A percentile compares a stretch with the other conserved stretches of the same genome.
Conservation (phyloP, 2,888 invertebrate species). For the Petrophora chlorosata region DNA sequence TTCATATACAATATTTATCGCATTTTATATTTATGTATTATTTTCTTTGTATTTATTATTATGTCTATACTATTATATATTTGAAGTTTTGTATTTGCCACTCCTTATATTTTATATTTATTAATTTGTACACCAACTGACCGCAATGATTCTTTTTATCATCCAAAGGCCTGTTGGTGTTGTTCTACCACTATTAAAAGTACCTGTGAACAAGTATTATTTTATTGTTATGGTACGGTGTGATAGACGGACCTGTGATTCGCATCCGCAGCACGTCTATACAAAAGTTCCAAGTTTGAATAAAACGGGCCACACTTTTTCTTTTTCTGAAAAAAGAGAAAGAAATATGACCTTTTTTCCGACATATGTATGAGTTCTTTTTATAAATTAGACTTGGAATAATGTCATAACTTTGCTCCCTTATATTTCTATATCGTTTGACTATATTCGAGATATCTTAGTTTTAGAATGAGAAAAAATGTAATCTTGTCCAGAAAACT, state of each 20-base stretch:
- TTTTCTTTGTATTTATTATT: no score
- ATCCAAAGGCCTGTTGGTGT: no score
- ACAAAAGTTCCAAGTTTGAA: constrained; percentile 58
- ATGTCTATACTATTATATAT: no score
- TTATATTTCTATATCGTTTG: constrained; percentile 33
- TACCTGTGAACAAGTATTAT: no score
- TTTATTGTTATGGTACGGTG: constrained; percentile 14
- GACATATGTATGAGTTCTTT: constrained; percentile 45
- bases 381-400: constrained; percentile 47
- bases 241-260: constrained; percentile 37
- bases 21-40: no score
- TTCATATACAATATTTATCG: no score
- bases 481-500: constrained; percentile 5
- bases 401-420: constrained; percentile 42
- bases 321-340: constrained; percentile 48
- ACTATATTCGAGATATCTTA: constrained; percentile 14
- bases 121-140: no score
- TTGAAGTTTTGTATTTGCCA: no score
- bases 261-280: constrained; percentile 52
- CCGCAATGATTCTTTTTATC: no score
- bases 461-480: constrained; percentile 22
- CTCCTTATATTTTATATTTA: no score
- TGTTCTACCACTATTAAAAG: no score
- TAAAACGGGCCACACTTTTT: constrained; percentile 57
- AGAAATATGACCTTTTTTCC: constrained; percentile 36